These are phyloP conservation scores for Coluber constrictor DNA, from an alignment of 2,797 vertebrate genomes.

Conservation along the genomic window DNA sequence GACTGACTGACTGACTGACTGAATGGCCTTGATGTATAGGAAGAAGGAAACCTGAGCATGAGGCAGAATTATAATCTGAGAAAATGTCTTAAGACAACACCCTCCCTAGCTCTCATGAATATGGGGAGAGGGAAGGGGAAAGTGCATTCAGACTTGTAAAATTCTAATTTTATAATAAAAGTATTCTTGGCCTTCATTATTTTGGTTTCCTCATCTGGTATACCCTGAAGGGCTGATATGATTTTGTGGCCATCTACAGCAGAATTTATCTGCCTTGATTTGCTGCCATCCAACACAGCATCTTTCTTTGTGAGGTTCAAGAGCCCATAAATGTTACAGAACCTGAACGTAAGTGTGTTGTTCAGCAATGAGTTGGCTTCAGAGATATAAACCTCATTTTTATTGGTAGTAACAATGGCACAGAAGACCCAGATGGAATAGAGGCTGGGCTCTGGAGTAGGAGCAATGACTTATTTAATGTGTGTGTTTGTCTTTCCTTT, in stretches of 20 bases:
- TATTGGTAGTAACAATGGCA: background rate
- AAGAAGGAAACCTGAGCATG: background rate
- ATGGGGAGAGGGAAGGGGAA: too few relatives aligned
- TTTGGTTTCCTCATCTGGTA: background rate
- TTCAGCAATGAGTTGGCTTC: background rate
- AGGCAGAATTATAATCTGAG: background rate
- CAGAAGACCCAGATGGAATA: background rate
- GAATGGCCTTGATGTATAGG: background rate
- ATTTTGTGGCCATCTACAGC: background rate
- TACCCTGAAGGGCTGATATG: background rate
- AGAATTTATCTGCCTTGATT: background rate
- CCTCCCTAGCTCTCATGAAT: background rate
- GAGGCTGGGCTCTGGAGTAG: background rate
- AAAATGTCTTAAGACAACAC: background rate
- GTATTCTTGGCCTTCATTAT: background rate
- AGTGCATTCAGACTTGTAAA: background rate
- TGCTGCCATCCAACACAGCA: background rate
- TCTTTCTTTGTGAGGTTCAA: background rate
- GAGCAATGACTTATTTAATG: background rate
- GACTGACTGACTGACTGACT: too few relatives aligned
- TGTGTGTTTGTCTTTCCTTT: background rate
- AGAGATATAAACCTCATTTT: background rate
- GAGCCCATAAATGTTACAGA: background rate
- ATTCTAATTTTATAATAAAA: background rate
- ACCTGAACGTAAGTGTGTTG: background rate